A percentile compares a stretch with the other conserved stretches of the same genome.
Evolutionary conservation across 2,113 vertebrate genomes (phyloP).

Genomic region (Colaptes auratus): DNA sequence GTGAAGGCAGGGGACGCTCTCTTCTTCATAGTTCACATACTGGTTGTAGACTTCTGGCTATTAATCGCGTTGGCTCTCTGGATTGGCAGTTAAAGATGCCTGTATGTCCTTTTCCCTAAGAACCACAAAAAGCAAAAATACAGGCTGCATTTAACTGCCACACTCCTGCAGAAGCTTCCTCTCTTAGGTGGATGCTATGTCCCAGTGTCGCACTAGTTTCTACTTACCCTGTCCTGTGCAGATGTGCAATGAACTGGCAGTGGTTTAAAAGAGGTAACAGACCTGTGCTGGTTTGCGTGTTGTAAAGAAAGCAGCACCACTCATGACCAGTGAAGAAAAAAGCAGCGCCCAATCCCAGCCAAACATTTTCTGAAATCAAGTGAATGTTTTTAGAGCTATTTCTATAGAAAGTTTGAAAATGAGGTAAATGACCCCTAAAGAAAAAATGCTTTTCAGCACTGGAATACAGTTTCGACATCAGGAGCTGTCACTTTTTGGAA

Average conservation of each 20-base stretch:
- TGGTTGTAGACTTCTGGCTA: background rate
- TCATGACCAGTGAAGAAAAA: background rate
- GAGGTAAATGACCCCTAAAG: background rate
- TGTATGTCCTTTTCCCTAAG: background rate
- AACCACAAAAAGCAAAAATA: conserved; percentile 9
- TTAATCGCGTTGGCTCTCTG: background rate
- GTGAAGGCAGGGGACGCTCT: conserved; percentile 23
- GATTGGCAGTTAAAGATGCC: background rate
- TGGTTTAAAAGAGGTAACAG: background rate
- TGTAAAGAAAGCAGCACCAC: background rate
- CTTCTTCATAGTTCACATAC: background rate
- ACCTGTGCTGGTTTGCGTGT: background rate
- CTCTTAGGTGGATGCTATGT: background rate
- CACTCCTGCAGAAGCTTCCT: background rate
- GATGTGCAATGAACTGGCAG: background rate
- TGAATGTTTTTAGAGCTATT: background rate
- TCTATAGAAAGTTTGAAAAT: background rate
- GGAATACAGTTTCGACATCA: background rate
- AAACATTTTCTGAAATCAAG: background rate
- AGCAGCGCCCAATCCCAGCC: background rate
- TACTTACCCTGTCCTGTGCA: background rate
- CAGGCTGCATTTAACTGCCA: background rate
- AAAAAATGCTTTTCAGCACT: background rate
- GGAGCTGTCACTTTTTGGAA: background rate
- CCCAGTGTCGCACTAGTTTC: background rate